Base-by-base conservation (phyloP, 2,888 invertebrate genomes). In the Polietes domitor region DNA sequence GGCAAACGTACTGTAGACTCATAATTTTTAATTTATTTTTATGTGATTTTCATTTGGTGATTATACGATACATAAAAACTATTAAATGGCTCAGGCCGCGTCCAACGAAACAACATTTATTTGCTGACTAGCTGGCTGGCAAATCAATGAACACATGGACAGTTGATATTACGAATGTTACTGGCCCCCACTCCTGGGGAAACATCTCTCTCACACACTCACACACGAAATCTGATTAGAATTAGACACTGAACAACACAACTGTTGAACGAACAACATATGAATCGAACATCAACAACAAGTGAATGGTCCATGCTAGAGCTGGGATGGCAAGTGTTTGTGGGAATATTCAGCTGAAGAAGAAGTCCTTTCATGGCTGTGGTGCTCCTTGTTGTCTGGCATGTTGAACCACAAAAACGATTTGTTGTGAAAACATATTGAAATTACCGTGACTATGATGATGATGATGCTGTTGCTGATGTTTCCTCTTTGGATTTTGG, bases 1-100 rank as follows among this genome's bases (percentile, higher is more conserved):
- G 19, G 5, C 24, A 7, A 17, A 32, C 9, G 12, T 9, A 37
- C 43, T 77, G 24, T 24, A 81, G 77, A 71, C 73, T 79, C 77
- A 89, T 89, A 88, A 89, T 89, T 90, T 90, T 89, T 89, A 90
- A 89, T 90, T 89, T 89, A 89, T 89, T 90, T 84, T 89, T 88
- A 89, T 88, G 88, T 87, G 89, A 89, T 89, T 89, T 89, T 90
- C 88, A 89, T 90, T 90, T 90, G 88, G 87, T 88, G 90, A 90
- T 89, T 89, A 80, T 70, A 87, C 21, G 88, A 87, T 87, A 86
- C 87, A 87, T 85, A 78, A 82, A 84, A 83, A 79, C 82, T 50
- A 85, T 71, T 80, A 83, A 84, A 71, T 19, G 81, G 73, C 80
- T 79, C 47, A 84, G 86, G 41, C 82, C 84, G 86, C 80, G 53